Evolutionary conservation across 2,113 vertebrate species (phyloP).

Genomic region (Chaetura pelagica): DNA sequence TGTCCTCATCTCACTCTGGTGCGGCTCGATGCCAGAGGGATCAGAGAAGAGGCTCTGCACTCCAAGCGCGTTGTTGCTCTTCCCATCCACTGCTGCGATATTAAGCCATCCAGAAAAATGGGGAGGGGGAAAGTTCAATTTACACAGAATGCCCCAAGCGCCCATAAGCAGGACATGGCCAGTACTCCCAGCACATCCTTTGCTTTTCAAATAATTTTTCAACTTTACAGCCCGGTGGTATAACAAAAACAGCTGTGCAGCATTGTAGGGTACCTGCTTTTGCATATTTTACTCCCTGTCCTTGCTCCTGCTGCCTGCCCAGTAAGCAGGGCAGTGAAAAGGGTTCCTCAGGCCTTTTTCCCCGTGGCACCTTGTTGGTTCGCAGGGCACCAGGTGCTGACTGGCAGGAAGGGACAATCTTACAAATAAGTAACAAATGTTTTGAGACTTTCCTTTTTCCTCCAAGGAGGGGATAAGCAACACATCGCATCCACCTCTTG

Average conservation of each 20-base stretch:
- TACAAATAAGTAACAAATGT: rapidly evolving
- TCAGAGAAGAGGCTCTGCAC: background rate
- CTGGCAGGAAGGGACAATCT: background rate
- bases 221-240: slow-evolving; percentile 5
- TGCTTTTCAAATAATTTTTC: slow-evolving; percentile 44
- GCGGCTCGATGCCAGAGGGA: slow-evolving; percentile 43
- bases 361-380: rapidly evolving
- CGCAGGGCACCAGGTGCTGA: background rate
- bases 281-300: background rate
- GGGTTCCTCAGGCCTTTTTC: background rate
- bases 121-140: background rate
- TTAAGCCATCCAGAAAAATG: background rate
- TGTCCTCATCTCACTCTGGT: slow-evolving; percentile 62
- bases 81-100: slow-evolving; percentile 54
- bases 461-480: background rate
- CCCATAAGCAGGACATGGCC: background rate
- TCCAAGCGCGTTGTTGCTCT: slow-evolving; percentile 45
- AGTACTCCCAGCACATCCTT: background rate
- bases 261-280: background rate
- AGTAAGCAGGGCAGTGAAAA: background rate
- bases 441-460: background rate
- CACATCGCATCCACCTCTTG: rapidly evolving
- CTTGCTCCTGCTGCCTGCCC: background rate
- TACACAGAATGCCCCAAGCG: slow-evolving; percentile 40
- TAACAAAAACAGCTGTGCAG: slow-evolving; percentile 60